Conservation (phyloP, 1,140 invertebrate species). For the Lasioglossum albipes region DNA sequence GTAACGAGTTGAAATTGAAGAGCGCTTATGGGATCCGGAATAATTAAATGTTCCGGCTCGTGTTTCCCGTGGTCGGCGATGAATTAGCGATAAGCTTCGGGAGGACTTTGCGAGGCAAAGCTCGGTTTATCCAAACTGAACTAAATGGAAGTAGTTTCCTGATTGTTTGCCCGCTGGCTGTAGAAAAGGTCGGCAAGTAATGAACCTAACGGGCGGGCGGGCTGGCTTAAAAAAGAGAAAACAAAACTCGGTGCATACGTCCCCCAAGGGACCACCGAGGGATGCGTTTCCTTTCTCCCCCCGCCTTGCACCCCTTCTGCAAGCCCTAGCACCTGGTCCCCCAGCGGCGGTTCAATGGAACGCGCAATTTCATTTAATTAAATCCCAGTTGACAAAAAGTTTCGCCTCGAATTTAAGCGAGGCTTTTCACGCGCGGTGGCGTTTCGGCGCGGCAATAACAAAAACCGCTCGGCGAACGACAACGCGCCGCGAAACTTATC, state of each 20-base stretch:
- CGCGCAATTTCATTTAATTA: constrained; percentile 60
- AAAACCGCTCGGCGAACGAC: constrained; percentile 26
- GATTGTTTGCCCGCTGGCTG: constrained; percentile 50
- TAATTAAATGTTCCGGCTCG: constrained; percentile 50
- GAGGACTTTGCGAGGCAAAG: not conserved
- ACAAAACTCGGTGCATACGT: not conserved
- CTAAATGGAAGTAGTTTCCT: constrained; percentile 49
- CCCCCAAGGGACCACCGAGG: constrained; percentile 3
- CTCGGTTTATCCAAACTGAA: constrained; percentile 46
- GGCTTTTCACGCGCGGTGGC: constrained; percentile 11
- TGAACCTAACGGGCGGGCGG: constrained; percentile 18
- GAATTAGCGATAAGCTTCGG: constrained; percentile 35
- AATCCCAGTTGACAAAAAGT: constrained; percentile 52
- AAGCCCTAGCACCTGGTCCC: not conserved
- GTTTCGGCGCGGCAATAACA: not conserved
- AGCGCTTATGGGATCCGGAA: constrained; percentile 11
- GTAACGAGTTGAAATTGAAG: constrained; percentile 27
- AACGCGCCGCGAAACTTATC: constrained; percentile 29
- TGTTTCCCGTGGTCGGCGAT: constrained; percentile 32
- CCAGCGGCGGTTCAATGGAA: constrained; percentile 11
- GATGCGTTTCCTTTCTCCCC: constrained; percentile 10
- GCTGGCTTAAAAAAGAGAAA: constrained; percentile 29
- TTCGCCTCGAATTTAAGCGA: constrained; percentile 35
- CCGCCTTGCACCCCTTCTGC: too few species aligned
- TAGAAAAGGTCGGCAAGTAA: constrained; percentile 13